Evolutionary conservation across 1,140 invertebrate genomes (phyloP), one percentile per base, ranked within the genome.

Genomic region (Caenorhabditis inopinata): DNA sequence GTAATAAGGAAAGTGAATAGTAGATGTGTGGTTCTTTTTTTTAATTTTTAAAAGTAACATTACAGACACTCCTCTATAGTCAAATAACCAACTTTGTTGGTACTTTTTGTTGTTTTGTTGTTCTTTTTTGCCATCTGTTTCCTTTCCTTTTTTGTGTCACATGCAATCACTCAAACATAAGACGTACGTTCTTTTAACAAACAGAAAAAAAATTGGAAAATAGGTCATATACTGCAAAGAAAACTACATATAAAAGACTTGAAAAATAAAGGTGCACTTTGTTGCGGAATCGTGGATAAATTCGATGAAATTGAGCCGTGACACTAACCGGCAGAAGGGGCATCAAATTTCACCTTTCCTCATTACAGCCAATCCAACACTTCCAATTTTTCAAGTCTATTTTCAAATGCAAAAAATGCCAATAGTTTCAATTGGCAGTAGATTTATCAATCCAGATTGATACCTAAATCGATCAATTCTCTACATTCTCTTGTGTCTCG

Each of bases 291-390:
- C 48, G 48, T 21, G 1, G 48, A 7, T 23, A 21, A 68, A 68
- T 68, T 68, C 51, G 25, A 32, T 58, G 51, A 58, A 58, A 58
- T 58, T 27, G 51, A 58, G 51, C 25, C 25, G 21, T 51, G 48
- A 23, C 48, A 21, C 48, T 23, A 51, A 2, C 29, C 9, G 32
- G 23, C 25, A 58, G 58, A 58, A 38, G 32, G 2, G 32, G 32
- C 32, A 42, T 68, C n/a, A 18, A 38, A 68, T 68, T 68, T 68
- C 58, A 68, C 32, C 58, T 42, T 42, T 42, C 32, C 58, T 51
- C 48, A 51, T 51, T 51, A 51, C 48, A 51, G n/a, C 21, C 48
- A 51, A 51, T 51, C 11, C 21, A 51, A 51, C 48, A 51, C 48
- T 51, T 51, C 48, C 48, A 51, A 21, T 51, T 51, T 32, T 32